Evolutionary conservation across 2,888 invertebrate species (phyloP).

Genomic region (Pyrrhosoma nymphula): DNA sequence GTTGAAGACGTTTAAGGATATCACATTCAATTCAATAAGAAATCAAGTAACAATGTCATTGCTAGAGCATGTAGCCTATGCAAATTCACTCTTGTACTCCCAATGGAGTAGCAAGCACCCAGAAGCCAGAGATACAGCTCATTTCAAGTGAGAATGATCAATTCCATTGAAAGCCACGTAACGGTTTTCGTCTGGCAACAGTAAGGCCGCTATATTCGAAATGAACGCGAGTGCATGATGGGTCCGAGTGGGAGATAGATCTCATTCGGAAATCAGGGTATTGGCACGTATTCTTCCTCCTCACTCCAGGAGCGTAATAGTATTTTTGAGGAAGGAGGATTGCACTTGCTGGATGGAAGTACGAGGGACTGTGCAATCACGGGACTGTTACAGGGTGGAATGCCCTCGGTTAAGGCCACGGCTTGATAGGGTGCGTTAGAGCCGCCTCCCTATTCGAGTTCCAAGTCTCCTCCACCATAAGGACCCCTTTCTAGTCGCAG

Average conservation of each 20-base stretch:
- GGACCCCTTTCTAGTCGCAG: not conserved
- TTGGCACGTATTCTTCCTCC: not conserved
- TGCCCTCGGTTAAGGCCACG: not conserved
- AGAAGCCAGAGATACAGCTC: too few species aligned
- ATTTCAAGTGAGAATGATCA: not conserved
- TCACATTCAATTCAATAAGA: too few species aligned
- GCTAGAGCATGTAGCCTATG: too few species aligned
- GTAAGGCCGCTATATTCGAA: not conserved
- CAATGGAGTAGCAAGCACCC: too few species aligned
- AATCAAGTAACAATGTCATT: too few species aligned
- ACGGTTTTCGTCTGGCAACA: not conserved
- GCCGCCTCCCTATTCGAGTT: not conserved
- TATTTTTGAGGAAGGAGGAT: not conserved
- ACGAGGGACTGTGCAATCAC: not conserved
- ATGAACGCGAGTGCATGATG: not conserved
- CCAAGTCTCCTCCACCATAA: too few species aligned
- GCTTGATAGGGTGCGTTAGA: not conserved
- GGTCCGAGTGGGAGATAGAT: not conserved
- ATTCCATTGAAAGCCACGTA: not conserved
- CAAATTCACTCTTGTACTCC: too few species aligned
- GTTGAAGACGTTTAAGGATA: too few species aligned
- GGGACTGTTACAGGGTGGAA: not conserved
- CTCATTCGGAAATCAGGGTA: not conserved
- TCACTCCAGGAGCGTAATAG: not conserved
- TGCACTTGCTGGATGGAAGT: not conserved